phyloP scores from a whole-genome alignment of 1,140 invertebrate species.

The Diabrotica virgifera region DNA sequence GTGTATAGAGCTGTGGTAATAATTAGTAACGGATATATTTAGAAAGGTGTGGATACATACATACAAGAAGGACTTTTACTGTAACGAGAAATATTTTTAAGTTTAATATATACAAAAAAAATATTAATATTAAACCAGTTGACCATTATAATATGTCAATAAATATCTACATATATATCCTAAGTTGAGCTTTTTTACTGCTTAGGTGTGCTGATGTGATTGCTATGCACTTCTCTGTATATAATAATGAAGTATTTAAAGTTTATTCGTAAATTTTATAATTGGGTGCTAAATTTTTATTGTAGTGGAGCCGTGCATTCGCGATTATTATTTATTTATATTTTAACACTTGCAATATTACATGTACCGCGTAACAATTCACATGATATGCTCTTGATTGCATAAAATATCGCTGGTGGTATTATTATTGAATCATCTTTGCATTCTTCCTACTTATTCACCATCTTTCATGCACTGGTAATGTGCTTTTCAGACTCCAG shows the following conservation, averaged over 20 bases:
- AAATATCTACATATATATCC: slow-evolving; percentile 33
- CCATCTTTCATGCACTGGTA: too few relatives aligned
- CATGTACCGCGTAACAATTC: too few relatives aligned
- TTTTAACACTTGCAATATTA: slow-evolving; percentile 6
- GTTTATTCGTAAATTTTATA: slow-evolving; percentile 37
- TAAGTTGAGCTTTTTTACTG: slow-evolving; percentile 40
- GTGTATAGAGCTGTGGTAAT: slow-evolving; percentile 42
- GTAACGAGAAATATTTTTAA: slow-evolving; percentile 22
- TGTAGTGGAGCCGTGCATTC: neutral
- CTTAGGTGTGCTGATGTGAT: slow-evolving; percentile 46
- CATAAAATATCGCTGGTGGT: too few relatives aligned
- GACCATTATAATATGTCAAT: slow-evolving; percentile 18
- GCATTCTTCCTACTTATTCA: too few relatives aligned
- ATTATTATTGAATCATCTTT: too few relatives aligned
- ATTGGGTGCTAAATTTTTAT: slow-evolving; percentile 38
- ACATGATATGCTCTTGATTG: too few relatives aligned
- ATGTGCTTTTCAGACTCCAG: too few relatives aligned
- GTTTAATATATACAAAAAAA: slow-evolving; percentile 21
- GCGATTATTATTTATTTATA: too few relatives aligned
- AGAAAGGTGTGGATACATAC: slow-evolving; percentile 30
- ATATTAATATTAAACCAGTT: slow-evolving; percentile 12
- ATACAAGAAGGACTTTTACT: slow-evolving; percentile 22
- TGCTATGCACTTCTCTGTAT: slow-evolving; percentile 43
- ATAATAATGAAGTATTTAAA: slow-evolving; percentile 37
- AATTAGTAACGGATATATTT: slow-evolving; percentile 31